Percentiles rank a stretch among this genome's conserved stretches.
These are phyloP conservation scores for Eurystomus glaucurus DNA, from an alignment of 2,797 vertebrate genomes.

Conservation along the genomic window DNA sequence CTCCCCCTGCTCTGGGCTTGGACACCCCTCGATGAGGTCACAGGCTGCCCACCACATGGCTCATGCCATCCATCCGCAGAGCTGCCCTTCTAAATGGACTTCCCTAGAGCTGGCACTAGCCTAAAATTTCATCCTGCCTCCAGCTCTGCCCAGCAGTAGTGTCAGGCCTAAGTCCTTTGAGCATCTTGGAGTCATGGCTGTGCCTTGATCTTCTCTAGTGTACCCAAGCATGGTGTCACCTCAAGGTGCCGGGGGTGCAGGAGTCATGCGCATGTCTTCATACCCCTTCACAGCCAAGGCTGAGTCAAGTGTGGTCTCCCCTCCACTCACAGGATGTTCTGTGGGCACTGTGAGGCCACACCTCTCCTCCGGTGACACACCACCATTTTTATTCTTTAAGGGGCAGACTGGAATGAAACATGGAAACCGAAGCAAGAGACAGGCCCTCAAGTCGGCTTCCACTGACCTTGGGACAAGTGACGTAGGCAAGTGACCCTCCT, in stretches of 20 bases:
- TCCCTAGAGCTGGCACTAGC: not conserved
- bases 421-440: conserved; percentile 92
- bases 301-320: not conserved
- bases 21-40: not conserved
- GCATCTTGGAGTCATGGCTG: not conserved
- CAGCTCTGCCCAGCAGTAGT: not conserved
- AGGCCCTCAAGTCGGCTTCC: conserved; percentile 95
- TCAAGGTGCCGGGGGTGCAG: not conserved
- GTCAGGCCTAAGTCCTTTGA: not conserved
- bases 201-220: not conserved
- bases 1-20: not conserved
- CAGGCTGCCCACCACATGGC: not conserved
- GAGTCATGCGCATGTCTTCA: not conserved
- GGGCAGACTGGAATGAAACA: conserved; percentile 94
- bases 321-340: not conserved
- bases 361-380: not conserved
- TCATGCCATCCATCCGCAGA: not conserved
- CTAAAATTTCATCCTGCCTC: not conserved
- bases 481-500: conserved; percentile 88
- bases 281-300: not conserved
- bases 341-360: accelerated
- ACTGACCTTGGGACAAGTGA: conserved; percentile 96
- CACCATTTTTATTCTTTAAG: conserved; percentile 70
- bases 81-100: not conserved
- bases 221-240: not conserved